Evolutionary conservation across 2,113 vertebrate species (phyloP).

Genomic region (Lophius piscatorius): DNA sequence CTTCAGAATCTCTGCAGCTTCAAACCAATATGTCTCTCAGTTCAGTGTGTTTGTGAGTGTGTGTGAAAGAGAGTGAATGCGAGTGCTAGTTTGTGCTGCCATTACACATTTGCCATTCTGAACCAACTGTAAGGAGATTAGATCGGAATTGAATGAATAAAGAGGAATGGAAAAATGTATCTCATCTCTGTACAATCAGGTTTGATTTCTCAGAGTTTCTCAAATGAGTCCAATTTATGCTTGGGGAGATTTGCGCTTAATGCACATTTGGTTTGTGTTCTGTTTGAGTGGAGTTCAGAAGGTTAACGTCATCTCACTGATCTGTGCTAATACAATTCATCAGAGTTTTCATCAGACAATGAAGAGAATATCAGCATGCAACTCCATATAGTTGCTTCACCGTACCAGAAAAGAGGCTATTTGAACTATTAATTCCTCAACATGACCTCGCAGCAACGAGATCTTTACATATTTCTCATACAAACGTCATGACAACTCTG

Average conservation of each 20-base stretch:
- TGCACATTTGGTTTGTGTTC: constrained; percentile 77
- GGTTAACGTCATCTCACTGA: constrained; percentile 60
- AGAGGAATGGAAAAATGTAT: constrained; percentile 72
- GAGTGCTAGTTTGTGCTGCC: constrained; percentile 37
- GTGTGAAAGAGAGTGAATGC: neutral
- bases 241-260: constrained; percentile 57
- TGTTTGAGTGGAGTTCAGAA: constrained; percentile 54
- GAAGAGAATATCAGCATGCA: constrained; percentile 30
- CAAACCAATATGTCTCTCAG: constrained; percentile 30
- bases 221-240: constrained; percentile 66
- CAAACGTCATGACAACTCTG: neutral
- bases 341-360: constrained; percentile 45
- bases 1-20: constrained; percentile 37
- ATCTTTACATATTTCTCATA: neutral
- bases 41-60: constrained; percentile 9
- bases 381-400: constrained; percentile 52
- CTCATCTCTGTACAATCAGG: constrained; percentile 49
- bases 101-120: constrained; percentile 50
- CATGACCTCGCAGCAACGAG: constrained; percentile 1
- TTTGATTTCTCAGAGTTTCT: constrained; percentile 66
- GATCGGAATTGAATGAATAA: constrained; percentile 63
- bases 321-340: constrained; percentile 63
- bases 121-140: constrained; percentile 57
- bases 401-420: neutral
- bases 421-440: constrained; percentile 6